Evolutionary conservation across 1,140 invertebrate species (phyloP).

Genomic region (Polypedilum pembai): DNA sequence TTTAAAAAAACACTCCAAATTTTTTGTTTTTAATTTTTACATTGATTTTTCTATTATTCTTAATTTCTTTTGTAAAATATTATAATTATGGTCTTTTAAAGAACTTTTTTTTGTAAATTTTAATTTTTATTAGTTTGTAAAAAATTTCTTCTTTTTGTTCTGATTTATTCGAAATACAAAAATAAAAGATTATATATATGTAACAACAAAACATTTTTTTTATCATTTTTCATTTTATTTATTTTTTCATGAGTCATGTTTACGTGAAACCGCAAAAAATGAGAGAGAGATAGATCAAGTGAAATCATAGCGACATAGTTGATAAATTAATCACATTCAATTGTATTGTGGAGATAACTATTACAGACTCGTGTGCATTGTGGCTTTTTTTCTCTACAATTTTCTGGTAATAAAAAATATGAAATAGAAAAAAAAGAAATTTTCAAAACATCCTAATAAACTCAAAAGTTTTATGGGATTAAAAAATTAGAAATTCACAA

Average conservation of each 20-base stretch:
- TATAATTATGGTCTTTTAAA: neutral
- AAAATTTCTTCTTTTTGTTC: neutral
- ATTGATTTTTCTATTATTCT: neutral
- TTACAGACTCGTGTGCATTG: no score
- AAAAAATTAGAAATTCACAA: no score
- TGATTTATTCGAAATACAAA: slow-evolving; percentile 20
- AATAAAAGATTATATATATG: slow-evolving; percentile 20
- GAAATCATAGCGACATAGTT: no score
- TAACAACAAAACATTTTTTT: slow-evolving; percentile 4
- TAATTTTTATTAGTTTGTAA: slow-evolving; percentile 13
- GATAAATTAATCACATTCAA: no score
- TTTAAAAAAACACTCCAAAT: slow-evolving; percentile 1
- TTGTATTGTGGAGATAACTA: no score
- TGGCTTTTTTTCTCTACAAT: no score
- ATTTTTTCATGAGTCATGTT: neutral
- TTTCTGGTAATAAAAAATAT: no score
- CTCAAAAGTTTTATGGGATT: no score
- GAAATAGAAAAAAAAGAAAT: no score
- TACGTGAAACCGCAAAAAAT: neutral
- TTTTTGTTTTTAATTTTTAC: slow-evolving; percentile 3
- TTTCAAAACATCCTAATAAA: no score
- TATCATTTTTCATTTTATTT: neutral
- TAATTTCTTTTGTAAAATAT: neutral
- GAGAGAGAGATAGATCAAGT: no score
- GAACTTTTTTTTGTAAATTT: slow-evolving; percentile 20